A percentile compares a stretch with the other conserved stretches of the same genome.
These are phyloP conservation scores for Onchidella celtica DNA, from an alignment of 2,888 invertebrate genomes.

Conservation along the genomic window DNA sequence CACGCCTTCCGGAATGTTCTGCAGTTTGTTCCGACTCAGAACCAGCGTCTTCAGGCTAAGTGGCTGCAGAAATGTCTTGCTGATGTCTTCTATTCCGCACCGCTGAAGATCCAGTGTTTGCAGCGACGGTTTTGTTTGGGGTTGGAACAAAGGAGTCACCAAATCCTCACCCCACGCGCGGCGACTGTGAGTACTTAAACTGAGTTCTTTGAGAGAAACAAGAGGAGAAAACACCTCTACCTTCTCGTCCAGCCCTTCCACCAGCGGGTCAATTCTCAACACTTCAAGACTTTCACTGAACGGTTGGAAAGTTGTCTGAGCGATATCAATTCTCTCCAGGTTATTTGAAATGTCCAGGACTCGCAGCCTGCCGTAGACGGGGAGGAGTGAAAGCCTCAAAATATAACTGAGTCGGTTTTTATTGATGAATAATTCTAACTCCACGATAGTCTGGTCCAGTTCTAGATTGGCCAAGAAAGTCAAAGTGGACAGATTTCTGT, in stretches of 20 bases:
- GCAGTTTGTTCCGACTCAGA: conserved; percentile 4
- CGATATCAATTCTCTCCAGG: conserved; percentile 7
- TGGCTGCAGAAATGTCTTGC: neutral
- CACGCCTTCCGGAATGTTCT: conserved; percentile 1
- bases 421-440: conserved; percentile 6
- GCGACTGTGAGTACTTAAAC: neutral
- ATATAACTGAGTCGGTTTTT: conserved; percentile 25
- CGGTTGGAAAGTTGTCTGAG: neutral
- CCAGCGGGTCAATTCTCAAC: conserved; percentile 8
- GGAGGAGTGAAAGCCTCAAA: conserved; percentile 11
- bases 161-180: neutral
- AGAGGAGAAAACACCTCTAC: neutral
- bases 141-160: neutral
- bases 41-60: neutral
- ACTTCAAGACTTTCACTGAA: conserved; percentile 20
- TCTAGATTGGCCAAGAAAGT: neutral
- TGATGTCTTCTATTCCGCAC: neutral
- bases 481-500: conserved; percentile 12
- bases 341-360: conserved; percentile 3
- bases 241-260: neutral
- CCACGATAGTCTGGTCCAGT: neutral
- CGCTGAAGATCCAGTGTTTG: neutral
- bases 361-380: neutral
- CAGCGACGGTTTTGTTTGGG: neutral
- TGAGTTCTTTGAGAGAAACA: neutral